Base-by-base conservation (phyloP, 2,797 vertebrate species). In the Chaunax sp. region DNA sequence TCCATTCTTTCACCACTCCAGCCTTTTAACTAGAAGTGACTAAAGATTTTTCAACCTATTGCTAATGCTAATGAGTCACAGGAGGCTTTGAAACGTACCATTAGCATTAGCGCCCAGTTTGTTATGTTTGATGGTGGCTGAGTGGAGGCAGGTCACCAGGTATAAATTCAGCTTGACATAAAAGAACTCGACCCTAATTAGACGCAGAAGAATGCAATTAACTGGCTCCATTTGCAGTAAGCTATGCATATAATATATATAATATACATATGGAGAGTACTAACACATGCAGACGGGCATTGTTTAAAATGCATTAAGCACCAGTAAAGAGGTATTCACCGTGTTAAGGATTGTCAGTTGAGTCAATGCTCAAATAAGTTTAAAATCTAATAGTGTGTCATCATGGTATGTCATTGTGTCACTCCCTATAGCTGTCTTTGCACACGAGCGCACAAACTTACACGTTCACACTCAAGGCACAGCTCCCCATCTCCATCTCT, bases 401-500 rank as follows among this genome's bases (percentile, higher is more conserved):
- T n/a, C n/a, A n/a, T n/a, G n/a, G n/a, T n/a, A n/a, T 47, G 66
- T 60, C 30, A 51, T 26, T 14, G 28, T 68, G 64, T 52, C 69
- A 66, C 45, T 37, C 65, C 60, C 51, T 49, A 45, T 49, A 16
- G 41, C 53, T n/a, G n/a, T n/a, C n/a, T n/a, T n/a, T n/a, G 56
- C 50, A 71, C 77, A 63, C 18, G 41, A 22, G 10, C 45, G 26
- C 45, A 46, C 62, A 65, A 11, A 5, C 62, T 66, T 41, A 47
- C 51, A 60, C 55, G 54, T 18, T 40, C 33, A 45, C 64, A 19
- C 37, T 37, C 41, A 49, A 58, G 55, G 56, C 50, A 71, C 77
- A 64, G 30, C 37, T 74, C 65, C 59, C 22, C 28, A 14, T 70
- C 75, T 72, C 72, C 74, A 67, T 80, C 74, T 80, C 81, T 78